Base-by-base conservation (phyloP, 2,888 invertebrate genomes). In the Auanema sp. region DNA sequence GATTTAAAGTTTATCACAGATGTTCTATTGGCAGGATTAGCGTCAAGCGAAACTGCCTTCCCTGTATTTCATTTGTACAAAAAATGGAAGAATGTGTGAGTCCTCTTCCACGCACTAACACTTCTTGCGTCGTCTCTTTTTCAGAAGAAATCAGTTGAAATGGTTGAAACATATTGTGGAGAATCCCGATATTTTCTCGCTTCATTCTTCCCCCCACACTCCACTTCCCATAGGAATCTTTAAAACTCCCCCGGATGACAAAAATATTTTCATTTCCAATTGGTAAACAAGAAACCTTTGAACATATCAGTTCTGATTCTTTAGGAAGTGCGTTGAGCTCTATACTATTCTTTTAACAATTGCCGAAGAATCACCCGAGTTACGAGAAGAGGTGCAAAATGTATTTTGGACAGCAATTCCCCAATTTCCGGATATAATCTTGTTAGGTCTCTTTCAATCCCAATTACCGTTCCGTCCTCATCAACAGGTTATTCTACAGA, bases 231-330 rank as follows among this genome's bases (percentile, higher is more conserved):
- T 92, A 71, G 85, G 97, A 44, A 66, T 62, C 50, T 53, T 79
- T 43, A 98, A 98, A 86, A 91, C 92, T 12, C 91, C 92, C 6
- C 96, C 96, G 0, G 97, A 97, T 86, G 90, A 91, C 24, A 93
- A 95, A 78, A 93, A 92, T 84, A 92, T 94, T 84, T 95, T 95
- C 84, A 89, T 94, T 52, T 89, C 90, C 51, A 91, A 91, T 21
- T 97, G 96, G 96, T 87, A 78, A 72, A 16, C 4, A 11, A 40
- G 16, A 40, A 21, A 1, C 8, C 47, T 18, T 47, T 47, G 8
- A 18, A 8, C 47, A 47, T 47, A 8, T 5, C 2, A 18, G 6
- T 47, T 8, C 5, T 2, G 16, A 43, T 43, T 47, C 47, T 16
- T 18, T 47, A 33, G 33, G 33, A 33, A 33, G 8, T 33, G 33